Evolutionary conservation across 2,888 invertebrate genomes (phyloP), one percentile per base, ranked within the genome.

Genomic region (Macaria liturata): DNA sequence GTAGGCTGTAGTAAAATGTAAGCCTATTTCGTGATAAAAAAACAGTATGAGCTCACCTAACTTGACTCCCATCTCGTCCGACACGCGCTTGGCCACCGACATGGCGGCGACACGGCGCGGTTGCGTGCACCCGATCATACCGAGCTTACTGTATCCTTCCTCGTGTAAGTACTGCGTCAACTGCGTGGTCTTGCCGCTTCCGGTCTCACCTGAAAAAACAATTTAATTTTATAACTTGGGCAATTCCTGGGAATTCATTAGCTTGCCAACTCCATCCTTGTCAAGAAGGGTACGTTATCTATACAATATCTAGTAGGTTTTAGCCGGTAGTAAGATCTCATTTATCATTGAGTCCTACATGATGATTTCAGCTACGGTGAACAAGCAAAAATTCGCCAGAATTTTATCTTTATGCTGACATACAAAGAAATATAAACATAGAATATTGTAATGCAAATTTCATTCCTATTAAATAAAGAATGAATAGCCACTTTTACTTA

Each of bases 1-100:
- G 34, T 6, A 7, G 34, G 34, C 1, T 6, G 5, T 6, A 7
- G 34, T n/a, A n/a, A n/a, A n/a, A n/a, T n/a, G n/a, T n/a, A 7
- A 37, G 4, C 7, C 7, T 7, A 45, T 7, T 7, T 20, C n/a
- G n/a, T n/a, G n/a, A 20, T 20, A 20, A 49, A n/a, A 6, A 20
- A 32, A 0, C 9, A 9, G n/a, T 9, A 43, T 8, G 1, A 4
- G 30, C 75, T 76, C 65, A 95, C 95, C 98, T 45, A 99, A 88
- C 61, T 95, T 95, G 0, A 97, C 96, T 40, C 94, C 94, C 98
- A 99, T 98, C 93, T 99, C 99, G 81, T 99, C 99, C 3, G 99
- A 97, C 8, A 99, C 99, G 73, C 99, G 94, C 87, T 99, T 99
- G 0, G 99, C 99, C 0, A 99, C 99, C 0, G 98, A 98, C 99